Evolutionary conservation across 35 echinoderm and acorn worm genomes (phyloP).

Genomic region (Apostichopus californicus): DNA sequence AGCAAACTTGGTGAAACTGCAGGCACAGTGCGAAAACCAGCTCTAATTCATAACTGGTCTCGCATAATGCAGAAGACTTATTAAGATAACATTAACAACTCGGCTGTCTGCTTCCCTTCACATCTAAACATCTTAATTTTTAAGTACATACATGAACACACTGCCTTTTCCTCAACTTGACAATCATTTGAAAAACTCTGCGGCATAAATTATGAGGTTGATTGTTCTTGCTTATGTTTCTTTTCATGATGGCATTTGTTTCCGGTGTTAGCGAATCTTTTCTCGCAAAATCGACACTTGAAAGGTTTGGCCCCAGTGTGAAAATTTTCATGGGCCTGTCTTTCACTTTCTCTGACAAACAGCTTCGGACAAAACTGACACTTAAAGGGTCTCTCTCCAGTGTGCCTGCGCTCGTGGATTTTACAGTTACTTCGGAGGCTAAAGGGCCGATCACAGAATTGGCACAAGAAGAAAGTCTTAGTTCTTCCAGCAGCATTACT

Average conservation of each 20-base stretch:
- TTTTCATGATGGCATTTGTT: not conserved
- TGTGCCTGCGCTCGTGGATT: conserved; percentile 55
- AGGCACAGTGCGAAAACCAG: too few species aligned
- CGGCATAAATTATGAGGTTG: too few species aligned
- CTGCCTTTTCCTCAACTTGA: too few species aligned
- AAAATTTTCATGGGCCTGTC: not conserved
- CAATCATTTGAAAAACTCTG: too few species aligned
- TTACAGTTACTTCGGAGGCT: conserved; percentile 13
- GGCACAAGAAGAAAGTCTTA: not conserved
- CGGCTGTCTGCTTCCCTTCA: too few species aligned
- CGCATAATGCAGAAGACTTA: too few species aligned
- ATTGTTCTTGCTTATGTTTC: not conserved
- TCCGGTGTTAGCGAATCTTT: conserved; percentile 14
- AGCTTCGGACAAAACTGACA: conserved; percentile 62
- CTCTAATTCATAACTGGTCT: too few species aligned
- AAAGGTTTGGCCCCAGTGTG: conserved; percentile 51
- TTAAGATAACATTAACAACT: too few species aligned
- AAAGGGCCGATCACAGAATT: conserved; percentile 57
- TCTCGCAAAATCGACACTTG: conserved; percentile 32
- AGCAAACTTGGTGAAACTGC: too few species aligned
- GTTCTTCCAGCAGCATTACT: not conserved
- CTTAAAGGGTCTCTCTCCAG: conserved; percentile 56
- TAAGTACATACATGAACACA: too few species aligned
- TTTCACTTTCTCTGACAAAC: conserved; percentile 24
- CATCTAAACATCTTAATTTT: too few species aligned